Base-by-base conservation (phyloP, 2,797 vertebrate species). In the Melanotaenia boesemani region DNA sequence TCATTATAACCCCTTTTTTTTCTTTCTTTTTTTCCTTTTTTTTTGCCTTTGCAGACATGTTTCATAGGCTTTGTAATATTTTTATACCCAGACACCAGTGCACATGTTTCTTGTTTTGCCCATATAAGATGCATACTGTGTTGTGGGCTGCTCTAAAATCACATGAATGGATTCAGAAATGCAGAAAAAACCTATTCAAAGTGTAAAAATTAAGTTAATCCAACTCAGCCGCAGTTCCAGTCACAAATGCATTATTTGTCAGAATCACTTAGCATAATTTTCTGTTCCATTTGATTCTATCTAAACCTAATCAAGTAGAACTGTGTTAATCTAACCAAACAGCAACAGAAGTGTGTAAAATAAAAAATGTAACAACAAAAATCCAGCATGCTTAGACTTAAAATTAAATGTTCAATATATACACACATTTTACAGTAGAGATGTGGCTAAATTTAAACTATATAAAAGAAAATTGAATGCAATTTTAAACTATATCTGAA, bases 1-100 rank as follows among this genome's bases (percentile, higher is more conserved):
- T 74, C 69, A 79, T 66, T 10, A 1, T 61, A 34, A 30, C 0
- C 28, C 60, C 63, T 46, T 50, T 44, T 68, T n/a, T 28, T 28
- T 28, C 28, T 28, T 28, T 28, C 28, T 34, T 34, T 8, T 34
- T 1, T 3, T 34, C 9, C 2, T 36, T 9, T 72, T 18, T 18
- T 73, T 10, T 36, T 36, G 34, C 20, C 65, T 71, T 76, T 69
- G 72, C 50, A 39, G 46, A 70, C 6, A 44, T 68, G 24, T 50
- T 68, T 13, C 41, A 20, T 63, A 60, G 52, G 59, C 37, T 37
- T 10, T 65, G 22, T n/a, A 52, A 55, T 60, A 26, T 59, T 15
- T 28, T 8, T 52, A 34, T 39, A 70, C 2, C n/a, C 30, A 20
- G 11, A 41, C 30, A 32, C 32, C 34, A 30, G 34, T 6, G 18